These are phyloP conservation scores for Cheirogaleus medius DNA, from an alignment of 2,113 vertebrate genomes.

Conservation along the genomic window DNA sequence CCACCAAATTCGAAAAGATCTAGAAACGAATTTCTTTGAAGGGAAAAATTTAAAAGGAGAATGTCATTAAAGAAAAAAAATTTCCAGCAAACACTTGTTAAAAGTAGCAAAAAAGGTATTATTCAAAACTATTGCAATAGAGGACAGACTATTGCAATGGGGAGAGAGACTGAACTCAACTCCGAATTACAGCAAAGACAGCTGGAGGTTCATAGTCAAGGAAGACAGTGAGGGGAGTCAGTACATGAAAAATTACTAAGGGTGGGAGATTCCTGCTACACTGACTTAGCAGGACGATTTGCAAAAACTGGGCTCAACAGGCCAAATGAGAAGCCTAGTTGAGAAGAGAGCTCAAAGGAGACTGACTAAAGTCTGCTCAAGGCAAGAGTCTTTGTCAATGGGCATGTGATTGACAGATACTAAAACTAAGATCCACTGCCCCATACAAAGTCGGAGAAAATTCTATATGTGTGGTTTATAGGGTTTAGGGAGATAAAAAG, in stretches of 20 bases:
- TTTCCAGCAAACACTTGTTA: neutral
- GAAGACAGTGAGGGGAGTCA: neutral
- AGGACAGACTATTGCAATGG: neutral
- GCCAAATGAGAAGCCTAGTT: neutral
- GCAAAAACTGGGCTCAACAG: neutral
- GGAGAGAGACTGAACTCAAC: neutral
- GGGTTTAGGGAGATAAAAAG: neutral
- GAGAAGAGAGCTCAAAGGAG: neutral
- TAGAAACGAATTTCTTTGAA: constrained; percentile 11
- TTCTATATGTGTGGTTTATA: neutral
- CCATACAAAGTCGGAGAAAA: neutral
- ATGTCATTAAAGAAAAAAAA: neutral
- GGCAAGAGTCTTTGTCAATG: neutral
- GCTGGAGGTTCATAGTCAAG: neutral
- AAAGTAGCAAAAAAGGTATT: neutral
- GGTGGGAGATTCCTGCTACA: neutral
- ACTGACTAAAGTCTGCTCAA: neutral
- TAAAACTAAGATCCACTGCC: neutral
- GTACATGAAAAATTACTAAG: neutral
- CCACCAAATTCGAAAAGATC: neutral
- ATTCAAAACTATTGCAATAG: neutral
- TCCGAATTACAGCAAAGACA: neutral
- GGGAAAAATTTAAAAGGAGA: neutral
- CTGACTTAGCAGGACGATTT: neutral
- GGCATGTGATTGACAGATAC: neutral